Percentiles rank a stretch among this genome's conserved stretches.
Conservation (phyloP, 2,888 invertebrate species). For the Synergus umbraculus region DNA sequence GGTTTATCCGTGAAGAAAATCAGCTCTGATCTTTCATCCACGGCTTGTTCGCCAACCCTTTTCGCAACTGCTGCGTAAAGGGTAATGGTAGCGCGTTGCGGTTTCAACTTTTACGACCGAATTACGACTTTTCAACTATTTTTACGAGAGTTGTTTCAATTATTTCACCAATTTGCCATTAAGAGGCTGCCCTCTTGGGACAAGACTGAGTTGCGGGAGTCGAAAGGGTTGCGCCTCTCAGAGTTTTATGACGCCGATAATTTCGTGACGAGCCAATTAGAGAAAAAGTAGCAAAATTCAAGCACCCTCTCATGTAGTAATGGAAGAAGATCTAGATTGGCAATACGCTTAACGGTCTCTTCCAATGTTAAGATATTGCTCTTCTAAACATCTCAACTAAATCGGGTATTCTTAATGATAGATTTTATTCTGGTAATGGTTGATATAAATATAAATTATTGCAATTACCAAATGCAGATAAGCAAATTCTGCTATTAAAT, state of each 20-base stretch:
- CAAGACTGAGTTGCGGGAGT: constrained; percentile 47
- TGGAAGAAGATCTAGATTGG: constrained; percentile 13
- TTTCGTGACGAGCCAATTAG: constrained; percentile 46
- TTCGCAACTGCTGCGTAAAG: constrained; percentile 57
- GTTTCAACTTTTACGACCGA: constrained; percentile 72
- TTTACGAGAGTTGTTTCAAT: constrained; percentile 78
- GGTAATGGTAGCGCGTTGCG: constrained; percentile 68
- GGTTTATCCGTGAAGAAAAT: constrained; percentile 33
- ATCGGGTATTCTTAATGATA: not conserved
- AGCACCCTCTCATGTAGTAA: not conserved
- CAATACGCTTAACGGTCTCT: constrained; percentile 6
- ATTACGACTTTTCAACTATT: constrained; percentile 77
- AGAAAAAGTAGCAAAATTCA: constrained; percentile 37
- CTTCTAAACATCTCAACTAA: not conserved
- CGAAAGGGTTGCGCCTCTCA: constrained; percentile 56
- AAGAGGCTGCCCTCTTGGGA: constrained; percentile 67
- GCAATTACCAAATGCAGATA: constrained; percentile 23
- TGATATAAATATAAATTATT: not conserved
- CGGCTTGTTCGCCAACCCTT: constrained; percentile 49
- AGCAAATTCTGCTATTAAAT: constrained; percentile 16
- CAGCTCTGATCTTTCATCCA: constrained; percentile 36
- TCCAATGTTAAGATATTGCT: not conserved
- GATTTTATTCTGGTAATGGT: constrained; percentile 5
- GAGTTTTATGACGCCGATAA: constrained; percentile 56
- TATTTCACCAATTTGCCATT: constrained; percentile 78